phyloP scores from a whole-genome alignment of 2,888 invertebrate genomes.

The Plutella xylostella region DNA sequence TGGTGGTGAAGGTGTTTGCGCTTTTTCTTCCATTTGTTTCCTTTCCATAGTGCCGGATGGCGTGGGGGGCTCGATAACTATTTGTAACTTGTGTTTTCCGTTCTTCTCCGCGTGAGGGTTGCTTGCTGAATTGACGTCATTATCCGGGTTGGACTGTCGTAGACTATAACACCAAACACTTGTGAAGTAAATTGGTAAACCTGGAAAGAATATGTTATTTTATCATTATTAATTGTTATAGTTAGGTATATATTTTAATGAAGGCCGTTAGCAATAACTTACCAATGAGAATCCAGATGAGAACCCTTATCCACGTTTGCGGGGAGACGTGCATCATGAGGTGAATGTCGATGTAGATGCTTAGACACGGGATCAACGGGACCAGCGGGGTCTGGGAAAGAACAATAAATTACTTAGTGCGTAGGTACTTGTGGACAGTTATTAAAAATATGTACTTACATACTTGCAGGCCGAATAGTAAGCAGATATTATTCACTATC shows the following conservation, averaged over 20 bases:
- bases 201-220: constrained; percentile 30
- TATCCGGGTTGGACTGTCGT: constrained; percentile 20
- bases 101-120: constrained; percentile 31
- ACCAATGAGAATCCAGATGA: constrained; percentile 86
- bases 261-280: constrained; percentile 22
- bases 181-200: constrained; percentile 48
- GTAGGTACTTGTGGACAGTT: too few species aligned
- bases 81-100: constrained; percentile 48
- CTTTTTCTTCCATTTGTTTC: constrained; percentile 15
- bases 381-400: constrained; percentile 81
- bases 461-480: too few species aligned
- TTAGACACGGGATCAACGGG: constrained; percentile 83
- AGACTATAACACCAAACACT: constrained; percentile 42
- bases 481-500: too few species aligned
- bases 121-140: constrained; percentile 27
- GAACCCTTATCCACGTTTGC: constrained; percentile 87
- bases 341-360: constrained; percentile 86
- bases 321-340: constrained; percentile 84
- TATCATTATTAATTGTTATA: not conserved
- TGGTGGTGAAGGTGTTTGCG: not conserved
- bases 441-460: too few species aligned
- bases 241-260: not conserved
- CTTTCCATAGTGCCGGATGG: constrained; percentile 43
- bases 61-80: constrained; percentile 50
- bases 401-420: too few species aligned